These are phyloP conservation scores for Anthopleura sola DNA, from an alignment of 64 coral and sea anemone genomes.

Conservation along the genomic window DNA sequence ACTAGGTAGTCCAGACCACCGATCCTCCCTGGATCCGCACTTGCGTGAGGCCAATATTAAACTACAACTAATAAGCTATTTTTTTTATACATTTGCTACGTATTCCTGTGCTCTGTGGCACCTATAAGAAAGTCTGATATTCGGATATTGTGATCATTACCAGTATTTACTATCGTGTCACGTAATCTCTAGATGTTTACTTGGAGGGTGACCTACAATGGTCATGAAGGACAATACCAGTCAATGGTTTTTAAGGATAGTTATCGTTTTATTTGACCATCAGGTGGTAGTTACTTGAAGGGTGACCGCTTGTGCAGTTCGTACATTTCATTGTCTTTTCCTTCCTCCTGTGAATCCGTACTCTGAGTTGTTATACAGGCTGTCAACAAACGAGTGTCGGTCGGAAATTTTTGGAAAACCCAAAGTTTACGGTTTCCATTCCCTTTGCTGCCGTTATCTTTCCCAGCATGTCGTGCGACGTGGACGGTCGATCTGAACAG, in stretches of 20 bases:
- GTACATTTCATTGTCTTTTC: constrained; percentile 6
- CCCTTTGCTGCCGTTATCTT: constrained; percentile 1
- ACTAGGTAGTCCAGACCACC: no score
- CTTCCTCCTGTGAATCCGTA: constrained; percentile 1
- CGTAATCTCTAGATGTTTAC: background rate
- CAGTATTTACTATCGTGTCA: background rate
- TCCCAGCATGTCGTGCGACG: constrained; percentile 9
- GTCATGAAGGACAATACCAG: no score
- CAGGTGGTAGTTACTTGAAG: background rate
- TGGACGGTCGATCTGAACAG: constrained; percentile 20
- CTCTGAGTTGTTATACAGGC: background rate
- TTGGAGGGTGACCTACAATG: background rate
- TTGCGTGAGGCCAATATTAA: no score
- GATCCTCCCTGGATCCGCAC: no score
- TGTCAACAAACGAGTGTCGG: background rate
- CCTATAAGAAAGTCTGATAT: no score
- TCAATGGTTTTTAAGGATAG: no score
- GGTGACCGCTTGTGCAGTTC: background rate
- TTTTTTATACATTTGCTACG: no score
- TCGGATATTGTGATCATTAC: background rate
- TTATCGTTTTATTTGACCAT: no score
- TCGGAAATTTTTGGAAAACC: constrained; percentile 10
- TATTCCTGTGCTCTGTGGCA: no score
- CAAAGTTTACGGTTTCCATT: background rate
- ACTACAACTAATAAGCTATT: no score